A percentile compares a stretch with the other conserved stretches of the same genome.
Evolutionary conservation across 2,888 invertebrate genomes (phyloP).

Genomic region (Calliphora vomitoria): DNA sequence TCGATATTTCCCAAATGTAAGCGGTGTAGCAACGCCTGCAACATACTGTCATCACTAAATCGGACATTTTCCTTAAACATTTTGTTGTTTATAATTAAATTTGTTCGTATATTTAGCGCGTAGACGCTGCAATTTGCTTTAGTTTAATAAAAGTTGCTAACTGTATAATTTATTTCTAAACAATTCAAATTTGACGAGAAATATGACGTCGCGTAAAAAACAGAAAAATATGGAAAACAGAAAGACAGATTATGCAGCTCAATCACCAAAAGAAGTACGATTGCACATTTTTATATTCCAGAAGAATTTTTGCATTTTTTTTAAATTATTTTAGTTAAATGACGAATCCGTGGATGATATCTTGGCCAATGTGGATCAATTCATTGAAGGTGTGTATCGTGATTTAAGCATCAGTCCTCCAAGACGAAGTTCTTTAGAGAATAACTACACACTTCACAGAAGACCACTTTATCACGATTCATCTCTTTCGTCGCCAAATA

Average conservation of each 20-base stretch:
- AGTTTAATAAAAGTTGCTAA: neutral
- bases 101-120: constrained; percentile 21
- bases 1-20: neutral
- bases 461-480: neutral
- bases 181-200: neutral
- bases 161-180: constrained; percentile 22
- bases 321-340: constrained; percentile 26
- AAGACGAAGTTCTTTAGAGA: neutral
- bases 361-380: constrained; percentile 63
- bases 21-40: constrained; percentile 21
- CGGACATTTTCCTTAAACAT: neutral
- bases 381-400: constrained; percentile 71
- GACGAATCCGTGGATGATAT: constrained; percentile 65
- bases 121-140: neutral
- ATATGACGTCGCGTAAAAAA: neutral
- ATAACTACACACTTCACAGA: neutral
- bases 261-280: constrained; percentile 29
- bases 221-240: neutral
- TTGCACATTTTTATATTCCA: neutral
- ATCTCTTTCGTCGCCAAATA: neutral
- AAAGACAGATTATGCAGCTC: neutral
- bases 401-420: constrained; percentile 37
- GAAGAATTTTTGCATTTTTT: neutral
- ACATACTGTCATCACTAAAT: constrained; percentile 12
- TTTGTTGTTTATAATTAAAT: constrained; percentile 41